Evolutionary conservation across 2,113 vertebrate species (phyloP), one percentile per base, ranked within the genome.

Genomic region (Chelonoidis abingdonii): DNA sequence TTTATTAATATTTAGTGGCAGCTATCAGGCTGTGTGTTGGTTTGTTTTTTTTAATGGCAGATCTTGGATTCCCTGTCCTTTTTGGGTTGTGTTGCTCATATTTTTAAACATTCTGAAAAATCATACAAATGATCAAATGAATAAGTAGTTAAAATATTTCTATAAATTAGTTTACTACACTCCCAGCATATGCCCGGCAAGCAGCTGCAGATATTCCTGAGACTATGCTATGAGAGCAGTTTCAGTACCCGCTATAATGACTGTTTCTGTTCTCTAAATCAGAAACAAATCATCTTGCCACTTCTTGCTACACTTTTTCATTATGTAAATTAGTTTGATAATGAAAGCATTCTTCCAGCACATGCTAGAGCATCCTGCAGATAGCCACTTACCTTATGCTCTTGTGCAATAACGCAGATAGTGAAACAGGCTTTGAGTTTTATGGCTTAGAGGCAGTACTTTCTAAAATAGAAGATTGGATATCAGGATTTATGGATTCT

Each of bases 1-100:
- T 97, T 97, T 96, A 97, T 97, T 97, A 97, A 97, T 4, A 1
- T 95, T 93, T 94, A 97, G 87, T 90, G 89, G 89, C 49, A 93
- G 92, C 88, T 91, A 86, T 88, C 89, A 93, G 57, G 80, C 87
- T 50, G 62, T 54, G 47, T 50, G 53, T 52, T 3, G 41, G 4
- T 75, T 75, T 80, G 35, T 2, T 10, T 25, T 25, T 75, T 75
- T 80, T 56, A 53, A 65, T 8, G 1, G 12, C n/a, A 27, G 13
- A 5, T 83, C 76, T 93, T 44, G 21, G 38, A 5, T 19, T 80
- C 94, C 78, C 38, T 87, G 10, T n/a, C 84, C 29, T 50, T 89
- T n/a, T 41, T 79, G 62, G 14, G 62, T 59, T 59, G 31, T 65
- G 8, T 35, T 69, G 31, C 38, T 92, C 82, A 2, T 85, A 2